These are phyloP conservation scores for Harlomillsia oculata DNA, from an alignment of 1,140 invertebrate species.

Conservation along the genomic window DNA sequence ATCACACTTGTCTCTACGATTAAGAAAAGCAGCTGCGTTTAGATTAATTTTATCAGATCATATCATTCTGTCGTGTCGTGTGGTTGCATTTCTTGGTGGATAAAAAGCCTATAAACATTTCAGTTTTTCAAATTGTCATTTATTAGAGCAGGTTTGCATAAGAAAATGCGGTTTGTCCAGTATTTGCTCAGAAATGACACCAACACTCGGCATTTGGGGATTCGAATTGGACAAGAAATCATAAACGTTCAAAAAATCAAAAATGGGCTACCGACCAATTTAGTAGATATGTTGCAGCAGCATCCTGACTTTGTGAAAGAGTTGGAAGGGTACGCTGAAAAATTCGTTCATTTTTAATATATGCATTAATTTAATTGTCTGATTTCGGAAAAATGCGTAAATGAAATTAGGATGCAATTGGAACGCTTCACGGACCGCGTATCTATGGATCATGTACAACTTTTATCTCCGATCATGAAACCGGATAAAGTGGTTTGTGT, in stretches of 20 bases:
- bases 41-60: too few relatives aligned
- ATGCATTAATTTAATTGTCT: neutral
- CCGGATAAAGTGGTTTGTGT: slow-evolving; percentile 70
- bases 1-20: too few relatives aligned
- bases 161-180: slow-evolving; percentile 32
- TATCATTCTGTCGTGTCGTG: too few relatives aligned
- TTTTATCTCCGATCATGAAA: slow-evolving; percentile 56
- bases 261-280: neutral
- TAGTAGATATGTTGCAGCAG: slow-evolving; percentile 11
- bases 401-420: neutral
- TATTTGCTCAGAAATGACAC: slow-evolving; percentile 16
- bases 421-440: slow-evolving; percentile 3
- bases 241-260: slow-evolving; percentile 10
- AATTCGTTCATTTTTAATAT: neutral
- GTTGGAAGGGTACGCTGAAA: slow-evolving; percentile 14
- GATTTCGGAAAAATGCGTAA: neutral
- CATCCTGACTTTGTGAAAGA: slow-evolving; percentile 6
- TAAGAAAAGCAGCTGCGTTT: too few relatives aligned
- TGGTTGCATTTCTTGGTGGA: too few relatives aligned
- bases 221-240: slow-evolving; percentile 12
- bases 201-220: neutral
- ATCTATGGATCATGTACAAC: slow-evolving; percentile 24
- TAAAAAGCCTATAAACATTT: too few relatives aligned
- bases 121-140: too few relatives aligned
- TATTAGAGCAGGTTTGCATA: too few relatives aligned